Evolutionary conservation across 2,113 vertebrate genomes (phyloP).

Genomic region (human (Homo sapiens)): GRCh38 chr15:89127501-89128000

Average conservation of each 20-base stretch:
- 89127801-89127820: neutral
- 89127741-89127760: neutral
- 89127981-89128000: neutral
- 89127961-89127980: neutral
- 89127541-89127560: neutral
- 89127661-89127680: neutral
- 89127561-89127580: neutral
- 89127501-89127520: neutral
- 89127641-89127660: neutral
- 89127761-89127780: neutral
- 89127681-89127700: neutral
- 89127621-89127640: neutral
- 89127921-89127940: neutral
- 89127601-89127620: neutral
- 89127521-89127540: neutral
- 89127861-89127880: neutral
- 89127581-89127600: neutral
- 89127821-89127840: too few relatives aligned
- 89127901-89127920: neutral
- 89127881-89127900: neutral
- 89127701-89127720: neutral
- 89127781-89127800: neutral
- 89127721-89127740: neutral
- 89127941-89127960: neutral
- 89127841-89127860: neutral